Conservation (phyloP, 2,888 invertebrate species). For the Aporophyla nigra region DNA sequence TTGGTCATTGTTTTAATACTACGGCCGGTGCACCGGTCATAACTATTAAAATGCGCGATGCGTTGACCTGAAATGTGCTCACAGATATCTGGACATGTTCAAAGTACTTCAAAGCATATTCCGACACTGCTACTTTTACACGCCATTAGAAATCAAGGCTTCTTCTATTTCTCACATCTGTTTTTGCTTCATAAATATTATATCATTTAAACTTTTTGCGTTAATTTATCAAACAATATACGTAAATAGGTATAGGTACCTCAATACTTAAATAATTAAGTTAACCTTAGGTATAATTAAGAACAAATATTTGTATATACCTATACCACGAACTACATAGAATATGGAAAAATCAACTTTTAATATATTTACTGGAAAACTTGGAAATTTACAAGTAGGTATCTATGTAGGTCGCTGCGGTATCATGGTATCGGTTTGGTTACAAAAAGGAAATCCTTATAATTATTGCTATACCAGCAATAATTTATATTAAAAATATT, state of each 20-base stretch:
- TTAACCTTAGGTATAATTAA: background rate
- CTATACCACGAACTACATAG: background rate
- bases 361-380: background rate
- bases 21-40: constrained; percentile 77
- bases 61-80: constrained; percentile 80
- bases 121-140: constrained; percentile 22
- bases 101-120: constrained; percentile 48
- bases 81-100: constrained; percentile 69
- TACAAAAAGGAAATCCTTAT: background rate
- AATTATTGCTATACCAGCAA: too few species aligned
- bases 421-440: too few species aligned
- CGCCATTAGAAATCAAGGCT: constrained; percentile 21
- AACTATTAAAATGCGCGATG: constrained; percentile 84
- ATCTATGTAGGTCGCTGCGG: too few species aligned
- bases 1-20: constrained; percentile 89
- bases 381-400: background rate
- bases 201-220: background rate
- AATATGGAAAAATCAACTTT: background rate
- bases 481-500: too few species aligned
- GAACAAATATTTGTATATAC: too few species aligned
- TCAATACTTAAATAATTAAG: background rate
- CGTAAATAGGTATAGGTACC: background rate
- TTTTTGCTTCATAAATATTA: background rate
- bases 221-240: background rate
- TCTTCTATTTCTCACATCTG: constrained; percentile 16